phyloP scores from a whole-genome alignment of 2,888 invertebrate species.

The Nipponacmea schrenckii region DNA sequence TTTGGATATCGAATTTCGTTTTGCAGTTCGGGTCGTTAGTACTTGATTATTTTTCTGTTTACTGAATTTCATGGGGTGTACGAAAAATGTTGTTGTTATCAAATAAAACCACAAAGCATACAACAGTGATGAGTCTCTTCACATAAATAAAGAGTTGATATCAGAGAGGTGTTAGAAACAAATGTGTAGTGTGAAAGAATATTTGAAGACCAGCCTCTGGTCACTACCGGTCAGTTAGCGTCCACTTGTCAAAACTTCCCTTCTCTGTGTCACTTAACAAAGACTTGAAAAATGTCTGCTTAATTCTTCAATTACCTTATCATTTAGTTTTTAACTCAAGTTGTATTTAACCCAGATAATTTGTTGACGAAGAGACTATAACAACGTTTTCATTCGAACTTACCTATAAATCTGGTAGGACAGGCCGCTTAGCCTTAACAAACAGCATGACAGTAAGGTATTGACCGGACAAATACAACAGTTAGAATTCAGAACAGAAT shows the following conservation, averaged over 20 bases:
- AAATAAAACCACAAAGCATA: no score
- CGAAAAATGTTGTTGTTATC: no score
- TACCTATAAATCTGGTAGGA: slow-evolving; percentile 15
- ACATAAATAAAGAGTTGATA: background rate
- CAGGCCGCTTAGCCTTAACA: slow-evolving; percentile 15
- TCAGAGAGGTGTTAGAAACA: background rate
- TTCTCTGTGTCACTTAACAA: background rate
- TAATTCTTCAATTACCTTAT: background rate
- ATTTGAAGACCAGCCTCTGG: background rate
- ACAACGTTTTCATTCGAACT: slow-evolving; percentile 18
- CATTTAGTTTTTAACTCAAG: background rate
- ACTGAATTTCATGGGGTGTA: no score
- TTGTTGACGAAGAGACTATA: background rate
- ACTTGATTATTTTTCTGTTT: no score
- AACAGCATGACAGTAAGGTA: slow-evolving; percentile 30
- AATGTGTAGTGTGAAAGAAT: background rate
- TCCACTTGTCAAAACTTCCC: slow-evolving; percentile 1
- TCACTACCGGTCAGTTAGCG: background rate
- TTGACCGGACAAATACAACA: slow-evolving; percentile 27
- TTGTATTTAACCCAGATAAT: slow-evolving; percentile 1
- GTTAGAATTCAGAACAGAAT: slow-evolving; percentile 19
- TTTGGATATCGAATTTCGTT: no score
- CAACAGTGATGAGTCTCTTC: no score
- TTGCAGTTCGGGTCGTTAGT: no score
- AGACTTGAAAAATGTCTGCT: background rate